Conservation (phyloP, 2,113 vertebrate species). For the Salvator merianae region DNA sequence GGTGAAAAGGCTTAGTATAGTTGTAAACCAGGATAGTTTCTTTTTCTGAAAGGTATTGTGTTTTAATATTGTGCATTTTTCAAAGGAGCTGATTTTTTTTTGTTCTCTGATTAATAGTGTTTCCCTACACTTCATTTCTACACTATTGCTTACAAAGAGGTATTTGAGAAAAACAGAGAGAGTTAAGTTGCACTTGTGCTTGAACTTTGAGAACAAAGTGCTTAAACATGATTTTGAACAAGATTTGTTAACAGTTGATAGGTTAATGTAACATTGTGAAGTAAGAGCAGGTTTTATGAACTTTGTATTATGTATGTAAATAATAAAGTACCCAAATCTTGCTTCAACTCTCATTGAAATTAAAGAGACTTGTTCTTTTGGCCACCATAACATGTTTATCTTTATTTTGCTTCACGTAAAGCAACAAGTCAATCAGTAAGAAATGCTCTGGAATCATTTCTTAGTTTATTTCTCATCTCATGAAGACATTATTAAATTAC, state of each 20-base stretch:
- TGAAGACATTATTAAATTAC: background rate
- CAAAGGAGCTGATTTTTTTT: background rate
- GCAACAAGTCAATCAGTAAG: background rate
- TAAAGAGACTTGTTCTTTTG: background rate
- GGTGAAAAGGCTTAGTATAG: constrained; percentile 52
- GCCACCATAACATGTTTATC: background rate
- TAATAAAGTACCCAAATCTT: background rate
- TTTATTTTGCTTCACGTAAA: background rate
- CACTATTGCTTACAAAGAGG: background rate
- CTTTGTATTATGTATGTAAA: background rate
- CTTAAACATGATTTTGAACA: background rate
- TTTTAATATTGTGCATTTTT: background rate
- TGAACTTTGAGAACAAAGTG: background rate
- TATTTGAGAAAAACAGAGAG: background rate
- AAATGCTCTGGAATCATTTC: background rate
- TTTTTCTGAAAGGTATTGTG: background rate
- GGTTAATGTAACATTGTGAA: background rate
- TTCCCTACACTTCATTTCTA: background rate
- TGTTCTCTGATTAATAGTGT: background rate
- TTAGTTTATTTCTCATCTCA: background rate
- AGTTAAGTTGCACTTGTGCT: background rate
- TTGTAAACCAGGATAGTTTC: constrained; percentile 5
- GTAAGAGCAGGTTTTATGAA: background rate
- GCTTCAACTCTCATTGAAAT: background rate
- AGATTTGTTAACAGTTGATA: background rate